Evolutionary conservation across 2,888 invertebrate genomes (phyloP).

Genomic region (Melieria crassipennis): DNA sequence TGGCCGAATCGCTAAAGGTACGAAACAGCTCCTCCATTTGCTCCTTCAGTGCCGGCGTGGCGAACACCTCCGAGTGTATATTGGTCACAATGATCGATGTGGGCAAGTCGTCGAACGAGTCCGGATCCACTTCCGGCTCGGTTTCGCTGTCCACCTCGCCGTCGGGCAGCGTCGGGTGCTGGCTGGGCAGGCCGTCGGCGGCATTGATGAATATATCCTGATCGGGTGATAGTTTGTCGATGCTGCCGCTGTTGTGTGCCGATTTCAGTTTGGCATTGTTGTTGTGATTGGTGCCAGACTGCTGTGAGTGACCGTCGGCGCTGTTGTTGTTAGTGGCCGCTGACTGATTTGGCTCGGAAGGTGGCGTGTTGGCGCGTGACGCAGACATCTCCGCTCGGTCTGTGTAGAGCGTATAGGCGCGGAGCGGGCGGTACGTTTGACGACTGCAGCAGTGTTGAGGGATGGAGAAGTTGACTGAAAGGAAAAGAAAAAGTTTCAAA

Average conservation of each 20-base stretch:
- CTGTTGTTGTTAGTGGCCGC: conserved; percentile 31
- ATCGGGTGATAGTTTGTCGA: conserved; percentile 67
- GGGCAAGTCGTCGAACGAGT: conserved; percentile 84
- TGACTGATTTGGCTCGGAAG: conserved; percentile 27
- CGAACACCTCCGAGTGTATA: conserved; percentile 82
- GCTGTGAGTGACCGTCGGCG: conserved; percentile 2
- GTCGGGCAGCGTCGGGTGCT: conserved; percentile 81
- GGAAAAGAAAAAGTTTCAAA: not conserved
- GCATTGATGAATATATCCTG: conserved; percentile 86
- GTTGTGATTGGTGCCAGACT: conserved; percentile 41
- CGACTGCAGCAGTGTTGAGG: not conserved
- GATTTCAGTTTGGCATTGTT: conserved; percentile 56
- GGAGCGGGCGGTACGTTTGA: not conserved
- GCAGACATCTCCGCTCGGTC: conserved; percentile 40
- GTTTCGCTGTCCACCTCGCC: conserved; percentile 73
- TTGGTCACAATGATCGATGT: conserved; percentile 91
- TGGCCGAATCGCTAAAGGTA: conserved; percentile 80
- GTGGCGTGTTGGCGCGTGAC: conserved; percentile 32
- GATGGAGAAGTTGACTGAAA: not conserved
- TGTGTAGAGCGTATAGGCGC: not conserved
- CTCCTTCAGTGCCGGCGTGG: conserved; percentile 71
- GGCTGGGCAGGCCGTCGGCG: conserved; percentile 85
- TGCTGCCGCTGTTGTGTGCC: conserved; percentile 55
- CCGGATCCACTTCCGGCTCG: conserved; percentile 75
- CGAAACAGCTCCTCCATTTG: conserved; percentile 88